These are phyloP conservation scores for Hemiprocne comata DNA, from an alignment of 2,113 vertebrate species.

Conservation along the genomic window DNA sequence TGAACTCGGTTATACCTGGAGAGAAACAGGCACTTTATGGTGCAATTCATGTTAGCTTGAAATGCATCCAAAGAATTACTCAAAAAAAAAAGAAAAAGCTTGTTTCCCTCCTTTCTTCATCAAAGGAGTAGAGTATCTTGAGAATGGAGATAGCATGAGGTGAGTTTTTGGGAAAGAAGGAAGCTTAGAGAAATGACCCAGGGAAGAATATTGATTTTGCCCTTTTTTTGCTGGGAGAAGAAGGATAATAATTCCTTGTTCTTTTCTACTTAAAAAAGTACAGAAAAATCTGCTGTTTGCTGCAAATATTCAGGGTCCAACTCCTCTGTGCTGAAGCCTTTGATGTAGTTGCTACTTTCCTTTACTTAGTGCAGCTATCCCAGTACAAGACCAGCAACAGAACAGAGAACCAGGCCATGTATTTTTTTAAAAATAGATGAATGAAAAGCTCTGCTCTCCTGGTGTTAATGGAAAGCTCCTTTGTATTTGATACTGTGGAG, in stretches of 20 bases:
- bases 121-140: neutral
- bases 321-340: neutral
- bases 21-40: neutral
- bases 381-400: neutral
- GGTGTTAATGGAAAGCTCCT: constrained; percentile 48
- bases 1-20: neutral
- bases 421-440: neutral
- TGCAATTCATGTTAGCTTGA: neutral
- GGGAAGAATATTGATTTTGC: constrained; percentile 7
- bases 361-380: neutral
- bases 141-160: neutral
- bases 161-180: neutral
- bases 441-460: constrained; percentile 36
- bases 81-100: neutral
- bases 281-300: neutral
- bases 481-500: constrained; percentile 40
- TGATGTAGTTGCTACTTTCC: neutral
- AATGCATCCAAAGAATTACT: neutral
- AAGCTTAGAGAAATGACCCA: neutral
- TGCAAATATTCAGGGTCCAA: neutral
- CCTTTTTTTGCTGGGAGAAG: neutral
- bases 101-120: neutral
- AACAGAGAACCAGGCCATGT: neutral
- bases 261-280: neutral
- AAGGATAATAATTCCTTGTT: neutral